Evolutionary conservation across 2,797 vertebrate species (phyloP).

Genomic region (Orientallactaga sibirica): DNA sequence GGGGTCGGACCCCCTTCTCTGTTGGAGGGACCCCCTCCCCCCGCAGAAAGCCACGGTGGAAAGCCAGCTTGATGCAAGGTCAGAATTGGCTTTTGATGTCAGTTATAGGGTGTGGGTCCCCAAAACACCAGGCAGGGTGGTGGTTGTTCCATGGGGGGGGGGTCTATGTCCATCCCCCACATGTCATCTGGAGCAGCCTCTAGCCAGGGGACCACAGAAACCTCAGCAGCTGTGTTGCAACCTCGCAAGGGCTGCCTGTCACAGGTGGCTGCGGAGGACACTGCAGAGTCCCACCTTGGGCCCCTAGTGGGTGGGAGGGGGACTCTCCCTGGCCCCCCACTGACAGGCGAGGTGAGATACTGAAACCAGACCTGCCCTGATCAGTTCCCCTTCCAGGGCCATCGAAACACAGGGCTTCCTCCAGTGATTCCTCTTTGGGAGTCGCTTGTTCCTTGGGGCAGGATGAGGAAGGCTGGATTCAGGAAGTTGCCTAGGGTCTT

Average conservation of each 20-base stretch:
- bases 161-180: background rate
- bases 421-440: conserved; percentile 76
- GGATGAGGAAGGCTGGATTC: conserved; percentile 81
- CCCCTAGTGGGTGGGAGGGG: background rate
- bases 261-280: background rate
- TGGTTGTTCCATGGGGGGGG: background rate
- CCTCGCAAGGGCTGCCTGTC: background rate
- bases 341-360: conserved; percentile 53
- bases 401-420: conserved; percentile 76
- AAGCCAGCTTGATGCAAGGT: background rate
- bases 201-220: conserved; percentile 87
- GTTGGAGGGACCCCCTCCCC: too few relatives aligned
- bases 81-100: background rate
- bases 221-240: conserved; percentile 87
- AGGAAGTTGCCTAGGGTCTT: conserved; percentile 85
- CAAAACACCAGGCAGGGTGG: background rate
- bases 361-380: conserved; percentile 65
- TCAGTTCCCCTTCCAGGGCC: conserved; percentile 86
- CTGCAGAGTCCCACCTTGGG: fast-evolving
- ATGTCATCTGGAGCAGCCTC: conserved; percentile 52
- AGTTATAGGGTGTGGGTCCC: background rate
- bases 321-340: background rate
- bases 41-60: background rate
- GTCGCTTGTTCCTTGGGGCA: conserved; percentile 68
- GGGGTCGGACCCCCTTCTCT: background rate